phyloP scores from a whole-genome alignment of 53 echinoderm and acorn worm genomes.

The Glandiceps talaboti region DNA sequence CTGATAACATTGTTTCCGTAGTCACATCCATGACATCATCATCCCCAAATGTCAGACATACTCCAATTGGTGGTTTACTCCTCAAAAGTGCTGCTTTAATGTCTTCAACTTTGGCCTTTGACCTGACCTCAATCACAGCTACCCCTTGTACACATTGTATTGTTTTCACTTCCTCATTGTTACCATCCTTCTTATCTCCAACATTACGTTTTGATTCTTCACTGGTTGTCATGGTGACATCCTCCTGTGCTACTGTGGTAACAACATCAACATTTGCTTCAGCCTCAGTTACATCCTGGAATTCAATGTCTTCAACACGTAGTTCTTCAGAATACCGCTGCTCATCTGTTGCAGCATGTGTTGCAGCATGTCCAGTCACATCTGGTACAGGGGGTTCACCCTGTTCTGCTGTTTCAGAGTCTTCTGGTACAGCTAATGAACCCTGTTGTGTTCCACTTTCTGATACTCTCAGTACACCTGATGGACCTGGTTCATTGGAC shows the following conservation, averaged over 20 bases:
- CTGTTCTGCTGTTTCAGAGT: too few species aligned
- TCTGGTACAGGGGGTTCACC: not conserved
- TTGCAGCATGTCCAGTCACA: not conserved
- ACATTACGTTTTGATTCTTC: not conserved
- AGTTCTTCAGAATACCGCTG: too few species aligned
- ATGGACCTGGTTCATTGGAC: slow-evolving; percentile 5
- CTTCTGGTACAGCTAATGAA: too few species aligned
- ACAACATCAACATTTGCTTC: not conserved
- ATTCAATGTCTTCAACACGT: not conserved
- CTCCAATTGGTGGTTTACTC: slow-evolving; percentile 42
- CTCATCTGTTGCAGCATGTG: slow-evolving; percentile 2
- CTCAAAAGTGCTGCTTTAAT: slow-evolving; percentile 56
- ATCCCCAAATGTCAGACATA: slow-evolving; percentile 33
- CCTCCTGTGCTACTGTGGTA: not conserved
- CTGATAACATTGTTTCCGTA: slow-evolving; percentile 55
- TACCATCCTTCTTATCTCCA: slow-evolving; percentile 7
- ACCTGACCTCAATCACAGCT: slow-evolving; percentile 63
- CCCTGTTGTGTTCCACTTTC: too few species aligned
- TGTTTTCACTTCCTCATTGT: slow-evolving; percentile 1
- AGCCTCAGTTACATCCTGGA: not conserved
- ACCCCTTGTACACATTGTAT: slow-evolving; percentile 49
- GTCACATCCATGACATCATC: slow-evolving; percentile 52
- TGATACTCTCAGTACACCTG: slow-evolving; percentile 2
- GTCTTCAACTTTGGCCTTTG: slow-evolving; percentile 61
- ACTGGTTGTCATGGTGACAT: slow-evolving; percentile 3